These are phyloP conservation scores for Oligia fasciuncula DNA, from an alignment of 2,888 invertebrate genomes.

Conservation along the genomic window DNA sequence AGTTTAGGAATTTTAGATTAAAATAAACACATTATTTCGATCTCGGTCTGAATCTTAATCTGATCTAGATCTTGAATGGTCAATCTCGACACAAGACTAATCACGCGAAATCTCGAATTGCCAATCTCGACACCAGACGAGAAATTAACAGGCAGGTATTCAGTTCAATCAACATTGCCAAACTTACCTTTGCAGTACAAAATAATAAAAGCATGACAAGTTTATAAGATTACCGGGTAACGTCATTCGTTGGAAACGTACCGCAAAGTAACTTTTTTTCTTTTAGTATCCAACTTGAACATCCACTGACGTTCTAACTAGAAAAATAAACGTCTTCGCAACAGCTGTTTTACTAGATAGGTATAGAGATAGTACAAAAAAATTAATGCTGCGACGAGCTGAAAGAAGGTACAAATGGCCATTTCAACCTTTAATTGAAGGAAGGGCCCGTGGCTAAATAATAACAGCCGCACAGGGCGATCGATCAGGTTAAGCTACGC, in stretches of 20 bases:
- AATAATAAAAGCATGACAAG: neutral
- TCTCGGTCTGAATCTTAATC: neutral
- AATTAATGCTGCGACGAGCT: too few relatives aligned
- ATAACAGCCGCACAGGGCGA: too few relatives aligned
- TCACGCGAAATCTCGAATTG: neutral
- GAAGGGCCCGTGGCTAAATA: too few relatives aligned
- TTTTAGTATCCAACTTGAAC: neutral
- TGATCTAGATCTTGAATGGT: neutral
- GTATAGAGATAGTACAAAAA: neutral
- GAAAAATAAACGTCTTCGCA: neutral
- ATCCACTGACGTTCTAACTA: neutral
- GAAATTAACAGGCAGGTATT: neutral
- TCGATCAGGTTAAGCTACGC: too few relatives aligned
- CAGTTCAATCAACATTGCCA: neutral
- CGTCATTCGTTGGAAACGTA: neutral
- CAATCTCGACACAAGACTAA: neutral
- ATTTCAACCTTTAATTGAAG: neutral
- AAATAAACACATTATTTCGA: neutral
- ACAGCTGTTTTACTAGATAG: neutral
- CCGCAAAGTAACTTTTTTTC: neutral
- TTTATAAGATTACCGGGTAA: neutral
- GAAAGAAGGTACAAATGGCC: neutral
- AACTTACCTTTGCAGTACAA: neutral
- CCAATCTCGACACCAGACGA: neutral
- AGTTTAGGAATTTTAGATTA: neutral